Conservation (phyloP, 2,888 invertebrate genomes). For the Sycophila texana region DNA sequence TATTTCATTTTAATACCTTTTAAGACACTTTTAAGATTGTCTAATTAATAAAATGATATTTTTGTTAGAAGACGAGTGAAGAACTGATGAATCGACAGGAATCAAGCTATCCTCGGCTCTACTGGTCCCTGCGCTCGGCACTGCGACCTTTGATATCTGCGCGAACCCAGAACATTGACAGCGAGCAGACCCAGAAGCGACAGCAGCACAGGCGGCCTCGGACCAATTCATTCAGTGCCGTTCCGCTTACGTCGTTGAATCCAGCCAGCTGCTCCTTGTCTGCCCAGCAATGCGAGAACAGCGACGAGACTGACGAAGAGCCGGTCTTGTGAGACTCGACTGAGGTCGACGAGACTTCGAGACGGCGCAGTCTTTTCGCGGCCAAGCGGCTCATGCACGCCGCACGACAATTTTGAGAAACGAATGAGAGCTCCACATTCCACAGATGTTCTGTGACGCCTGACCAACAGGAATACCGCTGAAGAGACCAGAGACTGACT, state of each 20-base stretch:
- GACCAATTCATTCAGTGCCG: constrained; percentile 80
- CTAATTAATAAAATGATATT: neutral
- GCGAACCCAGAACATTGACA: constrained; percentile 48
- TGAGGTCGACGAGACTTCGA: constrained; percentile 41
- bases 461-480: neutral
- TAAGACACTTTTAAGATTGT: too few species aligned
- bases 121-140: constrained; percentile 85
- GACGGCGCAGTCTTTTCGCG: constrained; percentile 49
- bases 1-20: neutral
- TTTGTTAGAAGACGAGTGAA: constrained; percentile 78
- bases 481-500: too few species aligned
- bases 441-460: neutral
- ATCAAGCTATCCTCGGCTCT: constrained; percentile 85
- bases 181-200: constrained; percentile 39
- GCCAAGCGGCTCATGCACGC: constrained; percentile 34
- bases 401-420: constrained; percentile 23
- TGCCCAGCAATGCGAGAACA: constrained; percentile 78
- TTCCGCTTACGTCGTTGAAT: constrained; percentile 77
- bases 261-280: constrained; percentile 59
- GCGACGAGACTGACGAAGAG: constrained; percentile 80
- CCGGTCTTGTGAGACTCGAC: constrained; percentile 77
- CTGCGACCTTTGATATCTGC: constrained; percentile 85
- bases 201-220: constrained; percentile 73
- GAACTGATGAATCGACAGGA: constrained; percentile 86
- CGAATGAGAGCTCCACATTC: constrained; percentile 34